phyloP scores from a whole-genome alignment of 2,888 invertebrate genomes.

The Drosophila fungiperda region DNA sequence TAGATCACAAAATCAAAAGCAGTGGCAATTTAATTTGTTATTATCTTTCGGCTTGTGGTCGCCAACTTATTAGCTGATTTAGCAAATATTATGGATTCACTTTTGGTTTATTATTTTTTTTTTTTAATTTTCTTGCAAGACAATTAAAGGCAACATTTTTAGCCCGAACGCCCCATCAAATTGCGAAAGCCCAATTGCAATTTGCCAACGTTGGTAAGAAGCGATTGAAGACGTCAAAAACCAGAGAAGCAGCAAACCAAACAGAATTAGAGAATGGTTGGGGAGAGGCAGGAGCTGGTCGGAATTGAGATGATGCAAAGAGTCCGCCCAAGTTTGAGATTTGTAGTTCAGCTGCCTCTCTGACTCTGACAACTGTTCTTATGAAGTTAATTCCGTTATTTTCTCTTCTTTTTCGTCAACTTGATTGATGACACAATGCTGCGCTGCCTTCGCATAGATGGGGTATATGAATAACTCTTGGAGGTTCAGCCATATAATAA shows the following conservation, averaged over 20 bases:
- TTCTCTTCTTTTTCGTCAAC: conserved; percentile 17
- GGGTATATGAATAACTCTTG: conserved; percentile 8
- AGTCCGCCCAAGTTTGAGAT: conserved; percentile 54
- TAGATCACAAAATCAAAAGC: conserved; percentile 45
- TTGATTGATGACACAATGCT: conserved; percentile 37
- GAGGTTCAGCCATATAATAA: conserved; percentile 3
- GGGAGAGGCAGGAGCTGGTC: not conserved
- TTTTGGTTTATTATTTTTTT: not conserved
- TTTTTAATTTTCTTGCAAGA: conserved; percentile 27
- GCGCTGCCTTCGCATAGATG: conserved; percentile 8
- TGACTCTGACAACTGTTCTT: conserved; percentile 55
- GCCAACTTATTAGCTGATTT: conserved; percentile 53
- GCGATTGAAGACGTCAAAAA: conserved; percentile 26
- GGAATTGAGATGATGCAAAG: conserved; percentile 1
- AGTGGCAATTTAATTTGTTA: conserved; percentile 72
- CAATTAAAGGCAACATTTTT: too few species aligned
- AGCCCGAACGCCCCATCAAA: too few species aligned
- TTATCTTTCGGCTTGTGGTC: conserved; percentile 47
- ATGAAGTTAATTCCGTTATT: conserved; percentile 61
- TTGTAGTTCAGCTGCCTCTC: conserved; percentile 48
- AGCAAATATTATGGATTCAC: conserved; percentile 12
- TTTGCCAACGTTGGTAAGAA: conserved; percentile 48
- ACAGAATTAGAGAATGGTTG: not conserved
- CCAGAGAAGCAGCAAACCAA: conserved; percentile 32
- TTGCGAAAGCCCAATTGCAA: conserved; percentile 32